Base-by-base conservation (phyloP, 1,140 invertebrate species). In the Tetramorium parvispinum region DNA sequence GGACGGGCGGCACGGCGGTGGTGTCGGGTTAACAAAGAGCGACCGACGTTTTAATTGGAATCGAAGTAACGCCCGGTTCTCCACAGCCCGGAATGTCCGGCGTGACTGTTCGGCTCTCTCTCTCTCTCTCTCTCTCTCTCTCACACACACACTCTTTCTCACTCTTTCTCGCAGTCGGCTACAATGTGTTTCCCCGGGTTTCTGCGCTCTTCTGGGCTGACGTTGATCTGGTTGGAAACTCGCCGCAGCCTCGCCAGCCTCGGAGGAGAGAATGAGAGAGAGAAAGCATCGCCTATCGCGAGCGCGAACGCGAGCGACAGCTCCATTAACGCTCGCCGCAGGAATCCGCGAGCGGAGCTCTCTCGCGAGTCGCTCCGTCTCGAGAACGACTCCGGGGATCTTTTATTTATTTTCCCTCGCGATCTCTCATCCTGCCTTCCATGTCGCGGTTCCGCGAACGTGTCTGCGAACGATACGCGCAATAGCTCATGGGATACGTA, bases 31-130 rank as follows among this genome's bases (percentile, higher is more conserved):
- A 86, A 86, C 86, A 77, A 86, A 83, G 68, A 65, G 83, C 85
- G 70, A 68, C 43, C 86, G 83, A 91, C 89, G 88, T 92, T 92
- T 91, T 92, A 92, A 92, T 92, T 86, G 85, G 85, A 86, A 86
- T 86, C 85, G 77, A 86, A 86, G 78, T 70, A 86, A 86, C 63
- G 51, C 76, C 61, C 61, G 49, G 13, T 18, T 46, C 49, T 43
- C 46, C 32, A 18, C 46, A 21, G 27, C 27, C 43, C 68, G 68
- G 68, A 82, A 51, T 82, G 51, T 27, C 51, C 66, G 66, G 51
- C 65, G 66, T 82, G 79, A 73, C 65, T 46, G 61, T 55, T 75
- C 18, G 77, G 21, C 65, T 57, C 51, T 40, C 68, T 61, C 37
- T 27, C 27, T 32, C 32, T 32, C 32, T 4, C 32, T 32, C 32